A percentile compares a stretch with the other conserved stretches of the same genome.
phyloP scores from a whole-genome alignment of 23 tunicate species.

The Trididemnum nubilum region DNA sequence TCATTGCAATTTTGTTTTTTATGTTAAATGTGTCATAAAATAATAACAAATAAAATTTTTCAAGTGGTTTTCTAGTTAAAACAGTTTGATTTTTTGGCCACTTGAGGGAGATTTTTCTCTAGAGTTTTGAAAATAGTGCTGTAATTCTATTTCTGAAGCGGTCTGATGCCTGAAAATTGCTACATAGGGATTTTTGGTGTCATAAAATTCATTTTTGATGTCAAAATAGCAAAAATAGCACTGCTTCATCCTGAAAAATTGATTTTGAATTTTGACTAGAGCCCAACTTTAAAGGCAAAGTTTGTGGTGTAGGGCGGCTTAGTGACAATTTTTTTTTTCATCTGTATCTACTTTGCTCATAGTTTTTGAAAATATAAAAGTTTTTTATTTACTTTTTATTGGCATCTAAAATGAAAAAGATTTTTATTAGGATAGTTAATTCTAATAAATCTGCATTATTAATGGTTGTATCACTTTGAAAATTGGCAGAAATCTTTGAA shows the following conservation, averaged over 20 bases:
- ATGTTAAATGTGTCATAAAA: no score
- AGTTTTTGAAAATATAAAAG: background rate
- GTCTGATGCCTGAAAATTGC: background rate
- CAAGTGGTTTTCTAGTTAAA: background rate
- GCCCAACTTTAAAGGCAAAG: background rate
- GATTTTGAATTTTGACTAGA: background rate
- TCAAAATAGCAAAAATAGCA: background rate
- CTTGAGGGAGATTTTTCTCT: background rate
- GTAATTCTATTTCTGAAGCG: no score
- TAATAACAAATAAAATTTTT: background rate
- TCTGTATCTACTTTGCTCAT: no score
- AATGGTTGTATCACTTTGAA: no score
- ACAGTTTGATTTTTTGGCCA: background rate
- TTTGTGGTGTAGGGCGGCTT: background rate
- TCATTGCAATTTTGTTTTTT: background rate
- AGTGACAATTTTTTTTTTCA: no score
- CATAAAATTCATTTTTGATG: background rate
- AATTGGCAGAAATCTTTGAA: no score
- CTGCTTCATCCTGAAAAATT: background rate
- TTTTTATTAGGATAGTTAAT: no score
- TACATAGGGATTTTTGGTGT: background rate
- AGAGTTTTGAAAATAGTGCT: background rate
- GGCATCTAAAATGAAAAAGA: no score
- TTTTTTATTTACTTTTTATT: background rate
- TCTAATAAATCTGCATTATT: no score